Conservation (phyloP, 37 sponge, comb jelly and placozoan genomes). For the Cladorhizidae sp. region DNA sequence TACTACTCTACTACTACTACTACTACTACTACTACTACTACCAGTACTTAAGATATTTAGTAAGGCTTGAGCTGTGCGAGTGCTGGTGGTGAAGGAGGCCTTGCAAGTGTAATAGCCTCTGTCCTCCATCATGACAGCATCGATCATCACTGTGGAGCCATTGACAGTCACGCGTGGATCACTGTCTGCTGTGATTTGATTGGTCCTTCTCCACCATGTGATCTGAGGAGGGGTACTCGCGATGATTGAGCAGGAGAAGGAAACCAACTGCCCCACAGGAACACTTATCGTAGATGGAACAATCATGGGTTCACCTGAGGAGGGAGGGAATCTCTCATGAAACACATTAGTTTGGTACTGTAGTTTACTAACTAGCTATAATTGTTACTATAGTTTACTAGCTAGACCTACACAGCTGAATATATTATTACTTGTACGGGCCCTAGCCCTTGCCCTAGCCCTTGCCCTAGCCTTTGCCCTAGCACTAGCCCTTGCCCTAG, state of each 20-base stretch:
- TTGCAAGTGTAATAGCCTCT: slow-evolving; percentile 53
- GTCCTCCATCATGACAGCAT: slow-evolving; percentile 7
- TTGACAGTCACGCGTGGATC: not conserved
- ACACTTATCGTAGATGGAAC: slow-evolving; percentile 11
- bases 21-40: no score
- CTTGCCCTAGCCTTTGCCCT: no score
- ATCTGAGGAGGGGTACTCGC: slow-evolving; percentile 21
- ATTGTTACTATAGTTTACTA: no score
- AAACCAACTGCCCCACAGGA: slow-evolving; percentile 19
- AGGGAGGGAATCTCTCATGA: no score
- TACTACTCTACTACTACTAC: no score
- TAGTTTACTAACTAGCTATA: no score
- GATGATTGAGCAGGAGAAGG: slow-evolving; percentile 23
- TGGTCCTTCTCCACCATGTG: slow-evolving; percentile 45
- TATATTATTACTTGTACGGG: no score
- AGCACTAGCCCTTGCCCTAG: no score
- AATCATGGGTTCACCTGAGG: slow-evolving; percentile 21
- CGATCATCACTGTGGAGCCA: slow-evolving; percentile 22
- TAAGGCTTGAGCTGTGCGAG: not conserved
- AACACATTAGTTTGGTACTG: no score
- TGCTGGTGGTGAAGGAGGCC: slow-evolving; percentile 22
- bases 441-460: no score
- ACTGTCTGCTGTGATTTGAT: slow-evolving; percentile 1
- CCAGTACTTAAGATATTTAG: slow-evolving; percentile 41
- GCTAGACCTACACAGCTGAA: no score